phyloP scores from a whole-genome alignment of 1,140 invertebrate genomes.

The Phocides pigmalion region DNA sequence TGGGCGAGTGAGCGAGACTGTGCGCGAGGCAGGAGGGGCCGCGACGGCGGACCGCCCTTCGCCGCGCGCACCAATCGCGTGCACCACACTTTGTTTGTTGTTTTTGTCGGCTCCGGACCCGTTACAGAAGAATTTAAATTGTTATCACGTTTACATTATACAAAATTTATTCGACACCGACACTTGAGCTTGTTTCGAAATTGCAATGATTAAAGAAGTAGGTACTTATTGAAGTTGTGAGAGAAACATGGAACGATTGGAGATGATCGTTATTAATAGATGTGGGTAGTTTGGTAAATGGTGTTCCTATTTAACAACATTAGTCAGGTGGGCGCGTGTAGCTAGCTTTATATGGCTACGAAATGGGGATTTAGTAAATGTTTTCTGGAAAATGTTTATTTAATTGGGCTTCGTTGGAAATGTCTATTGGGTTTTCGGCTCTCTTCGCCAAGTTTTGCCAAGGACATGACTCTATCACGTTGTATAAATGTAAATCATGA shows the following conservation, averaged over 20 bases:
- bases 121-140: slow-evolving; percentile 83
- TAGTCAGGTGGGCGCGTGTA: slow-evolving; percentile 7
- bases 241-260: slow-evolving; percentile 48
- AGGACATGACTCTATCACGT: no score
- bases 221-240: slow-evolving; percentile 66
- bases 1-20: slow-evolving; percentile 69
- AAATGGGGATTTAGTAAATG: slow-evolving; percentile 1
- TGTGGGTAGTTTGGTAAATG: slow-evolving; percentile 38
- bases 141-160: slow-evolving; percentile 84
- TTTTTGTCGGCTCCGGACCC: slow-evolving; percentile 80
- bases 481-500: no score
- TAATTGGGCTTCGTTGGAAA: neutral
- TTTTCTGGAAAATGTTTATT: neutral
- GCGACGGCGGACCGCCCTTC: slow-evolving; percentile 51
- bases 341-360: neutral
- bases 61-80: slow-evolving; percentile 59
- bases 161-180: slow-evolving; percentile 83
- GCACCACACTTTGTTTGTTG: slow-evolving; percentile 73
- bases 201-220: slow-evolving; percentile 82
- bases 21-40: slow-evolving; percentile 56
- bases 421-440: neutral
- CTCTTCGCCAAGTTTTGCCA: no score
- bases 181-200: slow-evolving; percentile 81
- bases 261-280: slow-evolving; percentile 53
- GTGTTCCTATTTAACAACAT: slow-evolving; percentile 17